Evolutionary conservation across 2,888 invertebrate genomes (phyloP), one percentile per base, ranked within the genome.

Genomic region (Colostygia pectinataria): DNA sequence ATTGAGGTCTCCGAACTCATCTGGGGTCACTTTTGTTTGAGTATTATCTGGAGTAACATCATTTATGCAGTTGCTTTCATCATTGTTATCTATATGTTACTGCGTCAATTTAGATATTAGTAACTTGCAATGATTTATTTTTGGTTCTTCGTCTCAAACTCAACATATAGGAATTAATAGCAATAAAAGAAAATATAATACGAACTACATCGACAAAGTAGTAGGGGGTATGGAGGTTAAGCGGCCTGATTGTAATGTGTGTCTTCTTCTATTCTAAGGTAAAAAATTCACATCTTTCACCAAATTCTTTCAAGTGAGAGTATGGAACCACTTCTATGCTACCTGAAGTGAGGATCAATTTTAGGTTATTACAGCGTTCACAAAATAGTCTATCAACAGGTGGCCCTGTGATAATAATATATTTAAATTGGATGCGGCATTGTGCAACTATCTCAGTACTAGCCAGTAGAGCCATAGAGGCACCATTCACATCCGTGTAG

Each of bases 401-500:
- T 55, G n/a, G 48, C 50, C 48, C 31, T 31, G 27, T 31, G 29
- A 10, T 48, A 34, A 51, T 49, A 34, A 49, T 49, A 42, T 66
- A 72, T 66, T 59, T 56, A 62, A 68, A 66, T 63, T n/a, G 44
- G 57, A 57, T 61, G 60, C 60, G 60, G 59, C 61, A 74, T 80
- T 82, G 79, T 77, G 80, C 68, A 79, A 81, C 61, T 55, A 61
- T 69, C 67, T 64, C 65, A 68, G 59, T 48, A 28, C 28, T 12
- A 13, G 31, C 24, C 44, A 14, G 39, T 47, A 14, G 37, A 34
- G 40, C 28, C 15, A 33, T 33, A 40, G 29, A 32, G 28, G 37
- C 66, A 59, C n/a, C 68, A 68, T 68, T 71, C 71, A 69, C 71
- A 77, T 80, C 77, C 76, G 80, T 65, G 65, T 65, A 68, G 52